Conservation (phyloP, 2,797 vertebrate genomes). For the Halcyon smyrnensis region DNA sequence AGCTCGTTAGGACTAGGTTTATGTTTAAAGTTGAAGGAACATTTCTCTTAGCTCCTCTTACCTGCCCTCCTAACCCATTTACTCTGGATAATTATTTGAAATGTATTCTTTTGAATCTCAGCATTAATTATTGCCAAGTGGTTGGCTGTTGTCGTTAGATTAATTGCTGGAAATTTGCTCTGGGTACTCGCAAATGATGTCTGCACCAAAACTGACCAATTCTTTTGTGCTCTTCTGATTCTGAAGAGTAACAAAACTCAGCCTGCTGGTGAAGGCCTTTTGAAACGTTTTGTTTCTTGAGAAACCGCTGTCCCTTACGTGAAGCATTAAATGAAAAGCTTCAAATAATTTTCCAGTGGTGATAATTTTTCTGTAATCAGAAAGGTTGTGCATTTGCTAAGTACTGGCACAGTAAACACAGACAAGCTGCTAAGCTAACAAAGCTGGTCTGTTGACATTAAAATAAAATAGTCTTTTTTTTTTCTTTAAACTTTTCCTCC, state of each 20-base stretch:
- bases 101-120: not conserved
- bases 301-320: not conserved
- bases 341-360: not conserved
- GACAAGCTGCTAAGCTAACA: conserved; percentile 14
- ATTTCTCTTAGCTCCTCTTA: not conserved
- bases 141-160: not conserved
- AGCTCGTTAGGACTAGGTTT: not conserved
- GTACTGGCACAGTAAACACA: not conserved
- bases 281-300: not conserved
- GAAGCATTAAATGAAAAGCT: not conserved
- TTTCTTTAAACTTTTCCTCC: not conserved
- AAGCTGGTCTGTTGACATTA: not conserved
- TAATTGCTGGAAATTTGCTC: not conserved
- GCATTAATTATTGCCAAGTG: conserved; percentile 4
- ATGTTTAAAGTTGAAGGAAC: not conserved
- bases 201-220: not conserved
- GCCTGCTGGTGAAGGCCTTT: not conserved
- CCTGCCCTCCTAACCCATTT: not conserved
- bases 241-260: not conserved
- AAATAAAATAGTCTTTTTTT: not conserved
- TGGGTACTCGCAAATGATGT: not conserved
- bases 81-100: conserved; percentile 6
- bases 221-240: not conserved
- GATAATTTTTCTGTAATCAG: not conserved
- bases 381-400: not conserved